Percentiles rank a stretch among this genome's conserved stretches.
Evolutionary conservation across 2,888 invertebrate species (phyloP).

Genomic region (Cepaea hortensis): DNA sequence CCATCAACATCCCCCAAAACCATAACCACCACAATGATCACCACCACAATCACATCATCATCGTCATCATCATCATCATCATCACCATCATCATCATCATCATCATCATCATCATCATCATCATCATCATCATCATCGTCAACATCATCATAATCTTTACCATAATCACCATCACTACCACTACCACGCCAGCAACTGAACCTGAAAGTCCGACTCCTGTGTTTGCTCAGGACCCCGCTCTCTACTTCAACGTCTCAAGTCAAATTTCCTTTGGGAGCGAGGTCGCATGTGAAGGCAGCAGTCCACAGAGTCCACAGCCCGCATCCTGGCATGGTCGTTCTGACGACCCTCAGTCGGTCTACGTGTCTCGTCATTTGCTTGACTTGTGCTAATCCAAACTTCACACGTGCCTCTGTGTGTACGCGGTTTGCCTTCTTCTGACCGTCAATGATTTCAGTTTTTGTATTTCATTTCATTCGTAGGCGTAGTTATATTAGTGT

Average conservation of each 20-base stretch:
- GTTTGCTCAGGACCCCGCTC: background rate
- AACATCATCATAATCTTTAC: background rate
- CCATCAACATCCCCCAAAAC: background rate
- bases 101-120: background rate
- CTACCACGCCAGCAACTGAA: background rate
- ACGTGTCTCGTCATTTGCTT: background rate
- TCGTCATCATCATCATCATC: too few relatives aligned
- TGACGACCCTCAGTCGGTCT: background rate
- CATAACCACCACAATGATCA: background rate
- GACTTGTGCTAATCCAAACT: background rate
- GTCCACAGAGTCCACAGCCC: background rate
- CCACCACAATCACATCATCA: too few relatives aligned
- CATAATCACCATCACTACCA: background rate
- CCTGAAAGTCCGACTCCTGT: too few relatives aligned
- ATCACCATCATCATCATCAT: too few relatives aligned
- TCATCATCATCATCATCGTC: background rate
- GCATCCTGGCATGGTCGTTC: background rate
- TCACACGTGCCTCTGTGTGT: slow-evolving; percentile 9
- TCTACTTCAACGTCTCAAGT: background rate
- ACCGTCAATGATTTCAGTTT: background rate
- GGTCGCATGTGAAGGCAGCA: background rate
- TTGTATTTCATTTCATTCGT: background rate
- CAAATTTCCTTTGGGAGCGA: background rate
- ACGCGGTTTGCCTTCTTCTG: background rate
- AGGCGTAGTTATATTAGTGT: background rate